Evolutionary conservation across 2,113 vertebrate genomes (phyloP), one percentile per base, ranked within the genome.

Genomic region (Myotis lucifugus): DNA sequence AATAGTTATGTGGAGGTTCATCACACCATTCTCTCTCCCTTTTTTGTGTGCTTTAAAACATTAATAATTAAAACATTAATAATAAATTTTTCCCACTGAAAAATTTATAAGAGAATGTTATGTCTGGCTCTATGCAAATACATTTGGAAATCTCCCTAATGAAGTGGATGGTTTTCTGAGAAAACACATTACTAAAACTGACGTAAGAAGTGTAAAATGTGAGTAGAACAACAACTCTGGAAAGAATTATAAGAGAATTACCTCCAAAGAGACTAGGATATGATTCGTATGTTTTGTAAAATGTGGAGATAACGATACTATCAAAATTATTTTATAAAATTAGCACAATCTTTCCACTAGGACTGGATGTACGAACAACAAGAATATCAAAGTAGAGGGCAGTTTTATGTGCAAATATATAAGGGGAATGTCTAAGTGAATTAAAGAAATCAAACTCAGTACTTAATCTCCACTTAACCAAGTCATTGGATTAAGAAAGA

Each of bases 121-220:
- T 5, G 13, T 56, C 72, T 78, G 37, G 72, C n/a, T 85, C 19
- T 66, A 29, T 81, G 46, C 37, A 88, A 66, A 87, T 69, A n/a
- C 6, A 66, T 64, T 84, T 94, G 56, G 77, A 94, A 91, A 72
- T 81, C 29, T 91, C 56, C 23, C 40, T 86, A 77, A 74, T 18
- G 74, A 95, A 94, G 78, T 66, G 83, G 34, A 79, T 92, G 37
- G 8, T 92, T 93, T 96, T 93, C 73, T 94, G 42, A 88, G 79
- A 91, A 94, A 89, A 96, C 59, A 66, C 14, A 67, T 95, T 85
- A 50, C 64, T 46, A 66, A 84, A 74, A 84, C 37, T 66, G 50
- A 87, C 29, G 70, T 17, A 82, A 37, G 54, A 90, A 79, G 70
- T 52, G 6, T 42, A 66, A 46, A 91, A 54, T 73, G 13, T 46